Percentiles rank a stretch among this genome's conserved stretches.
These are phyloP conservation scores for Euglossa dilemma DNA, from an alignment of 1,140 invertebrate genomes.

Conservation along the genomic window DNA sequence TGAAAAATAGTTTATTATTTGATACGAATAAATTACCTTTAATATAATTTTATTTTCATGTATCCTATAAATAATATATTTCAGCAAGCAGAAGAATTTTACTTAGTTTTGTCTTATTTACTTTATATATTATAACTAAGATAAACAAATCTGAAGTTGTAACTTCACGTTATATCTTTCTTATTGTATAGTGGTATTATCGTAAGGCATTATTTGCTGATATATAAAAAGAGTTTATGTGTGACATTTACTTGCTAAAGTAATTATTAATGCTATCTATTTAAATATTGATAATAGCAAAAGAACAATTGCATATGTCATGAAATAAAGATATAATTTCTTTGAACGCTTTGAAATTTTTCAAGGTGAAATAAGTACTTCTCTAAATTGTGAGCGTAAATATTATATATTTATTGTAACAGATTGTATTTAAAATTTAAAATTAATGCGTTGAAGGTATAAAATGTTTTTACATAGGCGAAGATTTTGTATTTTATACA, in stretches of 20 bases:
- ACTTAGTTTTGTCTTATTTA: conserved; percentile 6
- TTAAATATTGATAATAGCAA: neutral
- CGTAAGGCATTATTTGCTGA: neutral
- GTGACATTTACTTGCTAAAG: neutral
- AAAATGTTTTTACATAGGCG: neutral
- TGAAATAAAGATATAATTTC: neutral
- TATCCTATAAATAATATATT: conserved; percentile 29
- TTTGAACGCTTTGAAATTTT: neutral
- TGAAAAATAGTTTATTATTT: neutral
- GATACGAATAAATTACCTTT: conserved; percentile 11
- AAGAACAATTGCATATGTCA: neutral
- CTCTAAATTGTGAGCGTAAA: neutral
- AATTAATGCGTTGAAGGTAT: neutral
- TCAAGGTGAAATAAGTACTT: neutral
- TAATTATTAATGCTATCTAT: neutral
- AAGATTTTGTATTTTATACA: conserved; percentile 12
- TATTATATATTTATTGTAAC: conserved; percentile 16
- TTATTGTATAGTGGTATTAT: neutral
- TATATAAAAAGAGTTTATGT: neutral
- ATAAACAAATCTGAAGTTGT: neutral
- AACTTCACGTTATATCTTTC: neutral
- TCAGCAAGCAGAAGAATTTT: conserved; percentile 2
- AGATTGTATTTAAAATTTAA: neutral
- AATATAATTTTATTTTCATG: conserved; percentile 21
- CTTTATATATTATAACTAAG: neutral